phyloP scores from a whole-genome alignment of 2,888 invertebrate genomes.

The Drosophila affinis region DNA sequence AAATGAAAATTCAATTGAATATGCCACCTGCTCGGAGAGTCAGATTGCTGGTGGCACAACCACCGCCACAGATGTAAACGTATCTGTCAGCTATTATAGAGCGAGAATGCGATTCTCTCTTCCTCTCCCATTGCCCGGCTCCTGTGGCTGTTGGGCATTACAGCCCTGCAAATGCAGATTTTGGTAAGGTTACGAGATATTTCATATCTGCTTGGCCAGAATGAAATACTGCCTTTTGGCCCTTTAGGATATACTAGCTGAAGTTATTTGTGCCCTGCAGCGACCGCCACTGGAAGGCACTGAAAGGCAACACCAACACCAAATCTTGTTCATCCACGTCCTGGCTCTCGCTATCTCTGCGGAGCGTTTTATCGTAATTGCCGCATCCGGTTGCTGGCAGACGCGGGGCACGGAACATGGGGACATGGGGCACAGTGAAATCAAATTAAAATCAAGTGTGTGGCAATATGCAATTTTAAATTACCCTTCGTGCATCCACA shows the following conservation, averaged over 20 bases:
- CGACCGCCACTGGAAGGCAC: too few species aligned
- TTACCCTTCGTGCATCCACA: background rate
- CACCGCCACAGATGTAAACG: background rate
- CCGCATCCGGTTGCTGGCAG: background rate
- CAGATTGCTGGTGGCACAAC: too few species aligned
- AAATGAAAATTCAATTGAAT: slow-evolving; percentile 17
- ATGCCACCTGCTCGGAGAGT: background rate
- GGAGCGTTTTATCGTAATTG: background rate
- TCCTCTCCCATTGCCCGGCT: background rate
- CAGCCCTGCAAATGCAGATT: background rate
- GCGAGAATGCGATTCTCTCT: background rate
- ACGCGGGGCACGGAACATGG: too few species aligned
- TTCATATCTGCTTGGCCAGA: background rate
- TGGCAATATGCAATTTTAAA: background rate
- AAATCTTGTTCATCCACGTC: too few species aligned
- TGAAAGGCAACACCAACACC: too few species aligned
- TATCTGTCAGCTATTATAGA: slow-evolving; percentile 8
- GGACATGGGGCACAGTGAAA: background rate
- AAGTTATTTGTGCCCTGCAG: background rate
- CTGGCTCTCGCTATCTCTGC: background rate
- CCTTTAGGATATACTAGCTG: too few species aligned
- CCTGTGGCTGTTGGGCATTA: background rate
- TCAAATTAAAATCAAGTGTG: background rate
- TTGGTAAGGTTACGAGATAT: background rate
- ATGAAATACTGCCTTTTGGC: background rate